Evolutionary conservation across 2,113 vertebrate species (phyloP).

Genomic region (Strix aluco): DNA sequence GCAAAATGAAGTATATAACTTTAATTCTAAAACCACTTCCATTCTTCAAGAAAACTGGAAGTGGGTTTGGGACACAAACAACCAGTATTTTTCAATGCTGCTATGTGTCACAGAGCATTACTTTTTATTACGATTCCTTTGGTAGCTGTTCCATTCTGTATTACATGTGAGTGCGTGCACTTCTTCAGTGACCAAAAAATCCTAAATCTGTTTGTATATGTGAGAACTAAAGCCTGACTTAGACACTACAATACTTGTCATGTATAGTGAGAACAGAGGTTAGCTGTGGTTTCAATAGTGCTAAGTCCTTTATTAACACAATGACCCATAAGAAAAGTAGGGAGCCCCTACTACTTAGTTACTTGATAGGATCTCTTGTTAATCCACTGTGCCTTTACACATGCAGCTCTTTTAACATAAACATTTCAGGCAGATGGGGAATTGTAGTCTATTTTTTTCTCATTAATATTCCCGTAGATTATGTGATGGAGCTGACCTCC

Average conservation of each 20-base stretch:
- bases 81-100: not conserved
- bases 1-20: not conserved
- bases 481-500: not conserved
- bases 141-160: not conserved
- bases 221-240: not conserved
- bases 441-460: not conserved
- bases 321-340: not conserved
- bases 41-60: not conserved
- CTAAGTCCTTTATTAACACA: not conserved
- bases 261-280: not conserved
- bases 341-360: not conserved
- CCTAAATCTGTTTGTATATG: not conserved
- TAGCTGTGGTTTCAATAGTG: not conserved
- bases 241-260: not conserved
- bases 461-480: not conserved
- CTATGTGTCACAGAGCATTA: not conserved
- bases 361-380: not conserved
- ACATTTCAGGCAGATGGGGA: not conserved
- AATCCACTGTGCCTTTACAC: not conserved
- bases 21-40: not conserved
- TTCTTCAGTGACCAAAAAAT: not conserved
- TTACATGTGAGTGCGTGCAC: not conserved
- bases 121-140: not conserved
- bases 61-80: not conserved
- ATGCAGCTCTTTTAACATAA: not conserved